phyloP scores from a whole-genome alignment of 1,140 invertebrate genomes.

The Drosophila murphyi region DNA sequence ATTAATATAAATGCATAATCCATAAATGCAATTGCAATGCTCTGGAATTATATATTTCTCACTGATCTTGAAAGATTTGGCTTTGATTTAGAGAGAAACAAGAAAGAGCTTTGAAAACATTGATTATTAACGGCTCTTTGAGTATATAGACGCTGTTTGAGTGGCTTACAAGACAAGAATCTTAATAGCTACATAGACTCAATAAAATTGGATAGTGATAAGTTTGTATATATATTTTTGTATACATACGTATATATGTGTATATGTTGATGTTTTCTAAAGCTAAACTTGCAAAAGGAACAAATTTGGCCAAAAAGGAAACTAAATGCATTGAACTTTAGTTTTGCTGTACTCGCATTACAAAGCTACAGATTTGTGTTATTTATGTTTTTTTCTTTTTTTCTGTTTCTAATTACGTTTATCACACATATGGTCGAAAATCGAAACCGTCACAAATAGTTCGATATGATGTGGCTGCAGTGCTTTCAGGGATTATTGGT shows the following conservation, averaged over 20 bases:
- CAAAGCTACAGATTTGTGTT: slow-evolving; percentile 36
- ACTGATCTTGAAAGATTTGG: slow-evolving; percentile 29
- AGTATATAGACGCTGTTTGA: slow-evolving; percentile 24
- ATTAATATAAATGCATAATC: slow-evolving; percentile 67
- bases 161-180: slow-evolving; percentile 46
- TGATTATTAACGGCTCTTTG: slow-evolving; percentile 21
- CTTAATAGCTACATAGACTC: slow-evolving; percentile 49
- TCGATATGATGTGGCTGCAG: slow-evolving; percentile 40
- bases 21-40: slow-evolving; percentile 62
- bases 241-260: slow-evolving; percentile 22
- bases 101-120: slow-evolving; percentile 4
- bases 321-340: slow-evolving; percentile 67
- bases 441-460: slow-evolving; percentile 47
- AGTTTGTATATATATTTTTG: slow-evolving; percentile 29
- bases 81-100: slow-evolving; percentile 7
- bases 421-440: slow-evolving; percentile 77
- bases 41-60: slow-evolving; percentile 27
- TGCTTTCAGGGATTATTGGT: background rate
- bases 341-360: slow-evolving; percentile 37
- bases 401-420: slow-evolving; percentile 55
- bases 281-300: slow-evolving; percentile 73
- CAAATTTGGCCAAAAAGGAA: slow-evolving; percentile 74
- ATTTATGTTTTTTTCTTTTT: background rate
- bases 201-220: slow-evolving; percentile 52
- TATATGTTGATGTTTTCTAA: slow-evolving; percentile 49